A percentile compares a stretch with the other conserved stretches of the same genome.
Conservation (phyloP, 2,797 vertebrate genomes). For the Scolopax bukidnonensis region DNA sequence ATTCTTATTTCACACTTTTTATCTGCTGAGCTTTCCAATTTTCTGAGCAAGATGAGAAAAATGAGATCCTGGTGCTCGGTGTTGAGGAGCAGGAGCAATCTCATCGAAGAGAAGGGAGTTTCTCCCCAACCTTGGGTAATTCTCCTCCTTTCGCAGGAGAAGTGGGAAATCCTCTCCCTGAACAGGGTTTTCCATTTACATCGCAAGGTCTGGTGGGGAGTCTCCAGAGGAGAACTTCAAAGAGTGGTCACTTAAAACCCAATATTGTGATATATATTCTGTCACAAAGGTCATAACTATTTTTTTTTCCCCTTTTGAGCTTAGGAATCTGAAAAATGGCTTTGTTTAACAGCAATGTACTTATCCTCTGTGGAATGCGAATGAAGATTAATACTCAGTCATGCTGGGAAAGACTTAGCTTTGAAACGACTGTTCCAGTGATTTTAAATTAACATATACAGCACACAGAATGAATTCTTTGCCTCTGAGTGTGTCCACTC, state of each 20-base stretch:
- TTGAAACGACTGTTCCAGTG: slow-evolving; percentile 26
- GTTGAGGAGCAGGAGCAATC: background rate
- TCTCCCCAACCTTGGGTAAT: background rate
- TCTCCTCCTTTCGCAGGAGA: background rate
- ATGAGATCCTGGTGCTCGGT: background rate
- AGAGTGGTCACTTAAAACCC: background rate
- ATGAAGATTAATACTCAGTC: slow-evolving; percentile 54
- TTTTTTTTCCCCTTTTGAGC: background rate
- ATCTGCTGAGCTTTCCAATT: slow-evolving; percentile 10
- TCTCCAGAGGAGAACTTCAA: background rate
- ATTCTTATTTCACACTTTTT: slow-evolving; percentile 35
- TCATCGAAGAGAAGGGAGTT: background rate
- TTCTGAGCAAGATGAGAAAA: slow-evolving; percentile 18
- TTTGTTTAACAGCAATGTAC: slow-evolving; percentile 13
- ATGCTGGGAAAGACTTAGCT: background rate
- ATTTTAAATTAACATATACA: slow-evolving; percentile 55
- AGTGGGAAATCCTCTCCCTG: background rate
- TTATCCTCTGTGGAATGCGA: background rate
- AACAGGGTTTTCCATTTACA: background rate
- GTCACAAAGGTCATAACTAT: background rate
- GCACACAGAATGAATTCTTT: background rate
- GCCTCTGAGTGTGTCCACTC: slow-evolving; percentile 48
- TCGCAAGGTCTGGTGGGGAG: background rate
- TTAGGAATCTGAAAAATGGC: slow-evolving; percentile 6
- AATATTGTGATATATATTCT: background rate